A percentile compares a stretch with the other conserved stretches of the same genome.
These are phyloP conservation scores for Colostygia pectinataria DNA, from an alignment of 2,888 invertebrate species.

Conservation along the genomic window DNA sequence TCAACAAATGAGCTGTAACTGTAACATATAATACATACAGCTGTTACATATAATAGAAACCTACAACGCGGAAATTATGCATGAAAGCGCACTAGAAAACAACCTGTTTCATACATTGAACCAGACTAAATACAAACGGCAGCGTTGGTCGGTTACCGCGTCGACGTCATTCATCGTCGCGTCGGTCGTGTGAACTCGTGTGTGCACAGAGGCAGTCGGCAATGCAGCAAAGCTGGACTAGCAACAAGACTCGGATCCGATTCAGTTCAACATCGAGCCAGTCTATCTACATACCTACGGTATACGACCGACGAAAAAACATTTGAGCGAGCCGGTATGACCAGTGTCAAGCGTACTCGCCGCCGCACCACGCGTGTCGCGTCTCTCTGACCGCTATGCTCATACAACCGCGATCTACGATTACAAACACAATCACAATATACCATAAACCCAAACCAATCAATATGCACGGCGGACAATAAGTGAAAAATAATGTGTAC, in stretches of 20 bases:
- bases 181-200: no score
- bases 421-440: conserved; percentile 47
- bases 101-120: conserved; percentile 50
- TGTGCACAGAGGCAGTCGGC: neutral
- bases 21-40: no score
- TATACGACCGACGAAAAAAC: no score
- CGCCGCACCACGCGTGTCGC: conserved; percentile 18
- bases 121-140: conserved; percentile 45
- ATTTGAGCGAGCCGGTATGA: neutral
- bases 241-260: neutral
- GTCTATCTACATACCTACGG: no score
- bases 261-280: conserved; percentile 11
- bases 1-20: no score
- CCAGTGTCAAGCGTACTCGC: conserved; percentile 23
- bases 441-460: conserved; percentile 45
- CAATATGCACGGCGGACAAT: conserved; percentile 42
- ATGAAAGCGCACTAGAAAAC: conserved; percentile 50
- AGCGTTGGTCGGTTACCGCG: conserved; percentile 18
- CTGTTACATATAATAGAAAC: neutral
- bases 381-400: conserved; percentile 15
- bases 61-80: conserved; percentile 24
- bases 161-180: no score
- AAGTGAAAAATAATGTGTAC: conserved; percentile 37
- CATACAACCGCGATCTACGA: conserved; percentile 30
- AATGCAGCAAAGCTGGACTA: conserved; percentile 8